Evolutionary conservation across 2,113 vertebrate genomes (phyloP).

Genomic region (Potamarius usumacintae): DNA sequence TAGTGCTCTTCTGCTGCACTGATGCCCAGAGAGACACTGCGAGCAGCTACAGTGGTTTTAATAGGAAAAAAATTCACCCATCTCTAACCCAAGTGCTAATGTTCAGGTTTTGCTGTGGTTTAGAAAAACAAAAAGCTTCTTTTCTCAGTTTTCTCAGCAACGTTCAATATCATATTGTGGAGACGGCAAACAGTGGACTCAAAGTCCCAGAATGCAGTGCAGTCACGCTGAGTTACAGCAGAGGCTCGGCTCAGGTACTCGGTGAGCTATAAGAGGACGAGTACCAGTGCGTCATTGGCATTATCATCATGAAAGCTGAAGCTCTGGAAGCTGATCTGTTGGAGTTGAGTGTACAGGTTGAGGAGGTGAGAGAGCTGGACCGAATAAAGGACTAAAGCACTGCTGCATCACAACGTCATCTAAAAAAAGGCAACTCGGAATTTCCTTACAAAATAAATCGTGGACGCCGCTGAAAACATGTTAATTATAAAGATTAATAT

Average conservation of each 20-base stretch:
- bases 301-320: not conserved
- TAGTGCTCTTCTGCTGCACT: too few relatives aligned
- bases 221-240: not conserved
- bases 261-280: not conserved
- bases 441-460: not conserved
- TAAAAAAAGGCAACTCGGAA: not conserved
- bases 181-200: not conserved
- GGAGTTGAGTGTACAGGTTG: not conserved
- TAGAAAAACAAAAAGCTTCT: not conserved
- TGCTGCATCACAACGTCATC: not conserved
- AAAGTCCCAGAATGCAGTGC: not conserved
- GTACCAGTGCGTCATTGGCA: not conserved
- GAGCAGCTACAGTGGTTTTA: not conserved
- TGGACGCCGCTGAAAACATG: not conserved
- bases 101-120: not conserved
- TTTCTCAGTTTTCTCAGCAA: not conserved
- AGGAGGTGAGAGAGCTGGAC: not conserved
- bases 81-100: not conserved
- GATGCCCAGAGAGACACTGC: not conserved
- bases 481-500: conserved; percentile 11
- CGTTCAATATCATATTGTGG: not conserved
- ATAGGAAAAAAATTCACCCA: not conserved
- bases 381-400: not conserved
- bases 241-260: not conserved
- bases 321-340: not conserved